Conservation (phyloP, 2,888 invertebrate genomes). For the Hydroisotoma schaefferi region DNA sequence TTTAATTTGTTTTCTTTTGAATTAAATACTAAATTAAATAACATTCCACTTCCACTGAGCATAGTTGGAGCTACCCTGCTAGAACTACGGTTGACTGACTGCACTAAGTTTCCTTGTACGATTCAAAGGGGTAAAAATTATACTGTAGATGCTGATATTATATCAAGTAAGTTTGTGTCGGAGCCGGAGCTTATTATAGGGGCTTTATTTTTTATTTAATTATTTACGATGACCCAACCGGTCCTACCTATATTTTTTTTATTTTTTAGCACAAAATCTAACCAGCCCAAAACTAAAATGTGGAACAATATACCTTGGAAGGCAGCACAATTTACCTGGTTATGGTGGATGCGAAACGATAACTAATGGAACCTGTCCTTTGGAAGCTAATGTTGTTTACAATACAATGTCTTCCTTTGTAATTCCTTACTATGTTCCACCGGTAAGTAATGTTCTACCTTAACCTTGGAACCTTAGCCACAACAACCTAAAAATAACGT, state of each 20-base stretch:
- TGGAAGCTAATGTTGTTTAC: constrained; percentile 6
- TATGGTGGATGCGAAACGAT: constrained; percentile 16
- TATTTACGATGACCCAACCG: too few relatives aligned
- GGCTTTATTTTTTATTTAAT: background rate
- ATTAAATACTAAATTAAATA: too few relatives aligned
- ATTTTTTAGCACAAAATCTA: too few relatives aligned
- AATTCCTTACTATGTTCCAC: constrained; percentile 3
- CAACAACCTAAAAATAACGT: background rate
- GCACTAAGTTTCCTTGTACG: constrained; percentile 12
- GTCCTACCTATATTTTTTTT: too few relatives aligned
- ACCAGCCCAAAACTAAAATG: constrained; percentile 13
- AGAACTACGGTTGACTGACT: constrained; percentile 17
- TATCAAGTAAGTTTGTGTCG: constrained; percentile 3
- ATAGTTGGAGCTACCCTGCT: constrained; percentile 11
- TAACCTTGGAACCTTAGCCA: background rate
- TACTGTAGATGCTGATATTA: constrained; percentile 18
- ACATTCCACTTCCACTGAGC: too few relatives aligned
- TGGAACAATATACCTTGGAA: constrained; percentile 14
- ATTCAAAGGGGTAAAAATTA: constrained; percentile 15
- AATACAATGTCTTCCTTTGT: constrained; percentile 10
- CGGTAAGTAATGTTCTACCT: constrained; percentile 7
- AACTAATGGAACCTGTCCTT: constrained; percentile 14
- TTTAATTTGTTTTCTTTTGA: too few relatives aligned
- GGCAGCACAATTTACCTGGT: constrained; percentile 7
- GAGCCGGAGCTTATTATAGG: too few relatives aligned